Evolutionary conservation across 92 coral and sea anemone species (phyloP), one percentile per base, ranked within the genome.

Genomic region (Bergia puertoricense): DNA sequence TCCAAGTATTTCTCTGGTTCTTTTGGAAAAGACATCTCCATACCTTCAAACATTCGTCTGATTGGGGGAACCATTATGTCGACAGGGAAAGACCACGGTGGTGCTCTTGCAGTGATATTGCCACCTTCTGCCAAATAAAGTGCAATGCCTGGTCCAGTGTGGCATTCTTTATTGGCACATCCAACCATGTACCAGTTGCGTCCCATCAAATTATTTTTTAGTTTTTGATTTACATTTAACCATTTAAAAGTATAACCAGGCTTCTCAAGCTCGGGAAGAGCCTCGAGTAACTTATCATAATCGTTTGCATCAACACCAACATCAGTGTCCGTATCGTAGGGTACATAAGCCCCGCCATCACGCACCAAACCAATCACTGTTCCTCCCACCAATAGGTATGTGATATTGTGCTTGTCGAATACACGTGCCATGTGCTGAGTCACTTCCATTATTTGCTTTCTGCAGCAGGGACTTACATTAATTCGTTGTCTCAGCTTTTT

Each of bases 111-210:
- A 6, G 16, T 43, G 54, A 86, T 77, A 2, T 65, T 77, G 14
- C 72, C 85, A 20, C 81, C 73, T 11, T 74, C 43, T 38, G 43
- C 74, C 40, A 84, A 77, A 77, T 86, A 86, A 15, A 86, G 11
- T 40, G 90, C 90, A 65, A 88, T 88, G 5, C 90, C 85, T 1
- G 90, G 90, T 46, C 90, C 90, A 3, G 90, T 88, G 18, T 78
- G 76, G n/a, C 90, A 88, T 0, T 71, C 1, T 48, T 74, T 50
- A 57, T 81, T 88, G 1, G 85, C 79, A 69, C 91, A 88, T 44
- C 91, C 91, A 50, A 88, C 68, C 86, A 88, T 81, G 23, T 88
- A 88, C 54, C 91, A 85, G 6, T 81, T 81, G 23, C 51, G 38
- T 3, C 87, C 87, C 14, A 37, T 76, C 10, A 72, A 81, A 22